phyloP scores from a whole-genome alignment of 2,797 vertebrate species.

The Rhinichthys osculus region DNA sequence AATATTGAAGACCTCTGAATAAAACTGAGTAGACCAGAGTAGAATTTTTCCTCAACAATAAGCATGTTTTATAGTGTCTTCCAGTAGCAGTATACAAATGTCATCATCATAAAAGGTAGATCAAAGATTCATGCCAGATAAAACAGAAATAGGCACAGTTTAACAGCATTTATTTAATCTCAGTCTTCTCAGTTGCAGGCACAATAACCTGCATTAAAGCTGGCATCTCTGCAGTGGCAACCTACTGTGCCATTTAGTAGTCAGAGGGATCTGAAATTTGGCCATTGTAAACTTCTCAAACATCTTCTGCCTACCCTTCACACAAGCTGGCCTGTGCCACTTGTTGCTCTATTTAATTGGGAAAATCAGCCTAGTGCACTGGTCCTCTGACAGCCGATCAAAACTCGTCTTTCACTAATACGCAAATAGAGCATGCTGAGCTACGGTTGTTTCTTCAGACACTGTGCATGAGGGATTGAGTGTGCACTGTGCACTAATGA shows the following conservation, averaged over 20 bases:
- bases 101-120: not conserved
- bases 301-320: not conserved
- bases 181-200: not conserved
- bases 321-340: conserved; percentile 36
- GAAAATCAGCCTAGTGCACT: conserved; percentile 1
- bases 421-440: conserved; percentile 8
- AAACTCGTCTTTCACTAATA: conserved; percentile 9
- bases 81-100: not conserved
- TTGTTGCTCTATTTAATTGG: conserved; percentile 38
- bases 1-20: not conserved
- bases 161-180: no score
- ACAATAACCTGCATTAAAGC: not conserved
- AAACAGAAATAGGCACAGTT: not conserved
- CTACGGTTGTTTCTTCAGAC: conserved; percentile 9
- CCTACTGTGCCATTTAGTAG: not conserved
- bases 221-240: conserved; percentile 34
- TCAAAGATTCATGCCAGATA: conserved; percentile 4
- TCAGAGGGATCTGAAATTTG: no score
- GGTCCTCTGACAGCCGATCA: conserved; percentile 36
- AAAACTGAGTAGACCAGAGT: not conserved
- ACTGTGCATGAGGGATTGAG: conserved; percentile 25
- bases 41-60: not conserved
- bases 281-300: conserved; percentile 35
- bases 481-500: conserved; percentile 10
- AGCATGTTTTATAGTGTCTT: not conserved